These are phyloP conservation scores for Phataginus tetradactyla DNA, from an alignment of 2,797 vertebrate species.

Conservation along the genomic window DNA sequence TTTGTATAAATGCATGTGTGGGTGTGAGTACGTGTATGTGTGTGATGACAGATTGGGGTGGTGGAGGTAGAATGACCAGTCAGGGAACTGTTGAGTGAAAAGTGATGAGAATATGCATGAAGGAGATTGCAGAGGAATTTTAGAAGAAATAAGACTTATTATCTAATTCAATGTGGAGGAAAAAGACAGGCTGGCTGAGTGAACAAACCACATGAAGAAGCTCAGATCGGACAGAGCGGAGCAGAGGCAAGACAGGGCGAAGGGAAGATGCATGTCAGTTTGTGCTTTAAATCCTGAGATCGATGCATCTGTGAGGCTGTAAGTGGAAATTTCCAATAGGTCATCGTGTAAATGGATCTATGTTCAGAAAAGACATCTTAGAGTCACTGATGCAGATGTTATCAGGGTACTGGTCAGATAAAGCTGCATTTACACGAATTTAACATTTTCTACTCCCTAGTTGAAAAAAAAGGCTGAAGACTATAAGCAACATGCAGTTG, in stretches of 20 bases:
- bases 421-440: not conserved
- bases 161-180: not conserved
- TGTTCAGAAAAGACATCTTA: not conserved
- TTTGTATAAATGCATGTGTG: not conserved
- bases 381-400: not conserved
- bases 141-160: not conserved
- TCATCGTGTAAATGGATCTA: not conserved
- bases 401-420: not conserved
- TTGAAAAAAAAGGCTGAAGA: not conserved
- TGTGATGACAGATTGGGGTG: not conserved
- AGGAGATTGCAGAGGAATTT: not conserved
- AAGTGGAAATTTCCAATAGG: not conserved
- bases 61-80: not conserved
- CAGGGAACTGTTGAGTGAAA: not conserved
- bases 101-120: not conserved
- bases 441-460: not conserved
- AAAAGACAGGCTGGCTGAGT: not conserved
- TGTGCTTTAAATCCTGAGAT: conserved; percentile 13
- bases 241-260: not conserved
- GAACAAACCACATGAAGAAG: not conserved
- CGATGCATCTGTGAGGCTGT: not conserved
- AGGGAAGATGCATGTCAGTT: not conserved
- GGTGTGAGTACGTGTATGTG: not conserved
- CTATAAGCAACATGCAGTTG: not conserved
- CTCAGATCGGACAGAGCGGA: not conserved